Evolutionary conservation across 2,797 vertebrate genomes (phyloP), one percentile per base, ranked within the genome.

Genomic region (Lutjanus campechanus): DNA sequence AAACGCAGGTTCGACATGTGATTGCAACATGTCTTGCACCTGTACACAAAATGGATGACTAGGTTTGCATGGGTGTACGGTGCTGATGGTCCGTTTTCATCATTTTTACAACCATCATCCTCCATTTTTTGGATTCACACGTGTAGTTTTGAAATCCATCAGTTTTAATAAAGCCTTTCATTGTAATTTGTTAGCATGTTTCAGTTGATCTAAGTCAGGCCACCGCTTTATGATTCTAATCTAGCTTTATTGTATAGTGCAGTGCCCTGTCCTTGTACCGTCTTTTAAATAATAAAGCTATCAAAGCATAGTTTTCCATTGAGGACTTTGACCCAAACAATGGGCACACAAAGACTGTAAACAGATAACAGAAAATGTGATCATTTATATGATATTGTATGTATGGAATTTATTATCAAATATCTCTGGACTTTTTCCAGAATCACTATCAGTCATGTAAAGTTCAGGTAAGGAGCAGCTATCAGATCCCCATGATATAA

Each of bases 311-410:
- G 15, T 44, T 88, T 86, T 79, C 71, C 62, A 59, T 72, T 29
- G 3, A 49, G 81, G 76, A 90, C 89, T 87, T 84, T 83, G 79
- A 69, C 53, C 80, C 58, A 85, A 75, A 87, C 61, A 70, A 2
- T 58, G 50, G 63, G 20, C 5, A 46, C 41, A 81, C 76, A 55
- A 56, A 60, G 4, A 70, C 12, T 44, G 12, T 70, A 6, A 67
- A 82, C 7, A 56, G 25, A 73, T 76, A 82, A 83, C 41, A 66
- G 25, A 72, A 65, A 36, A 20, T 40, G 22, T 46, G 43, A 70
- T 62, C 4, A 19, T 53, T 40, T 36, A n/a, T 11, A 20, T 54
- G 17, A 66, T 40, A 60, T 41, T 53, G 5, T 51, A n/a, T 20
- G 6, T 17, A 7, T 62, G 17, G 11, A 43, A 59, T 60, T 68